Conservation (phyloP, 35 echinoderm and acorn worm species). For the Apostichopus californicus region DNA sequence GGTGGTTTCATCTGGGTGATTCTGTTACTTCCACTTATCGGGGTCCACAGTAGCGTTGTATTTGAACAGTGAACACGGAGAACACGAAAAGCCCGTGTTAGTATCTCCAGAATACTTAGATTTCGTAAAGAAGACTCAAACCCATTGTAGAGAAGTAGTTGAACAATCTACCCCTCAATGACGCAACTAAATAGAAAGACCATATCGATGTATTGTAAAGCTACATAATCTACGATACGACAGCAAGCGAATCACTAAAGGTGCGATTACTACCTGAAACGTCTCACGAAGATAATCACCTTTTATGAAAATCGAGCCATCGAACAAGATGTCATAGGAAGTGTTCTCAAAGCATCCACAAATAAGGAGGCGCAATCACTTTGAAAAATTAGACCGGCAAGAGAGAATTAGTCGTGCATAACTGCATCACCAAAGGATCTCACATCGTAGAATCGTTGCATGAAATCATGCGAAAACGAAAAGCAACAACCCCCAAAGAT, state of each 20-base stretch:
- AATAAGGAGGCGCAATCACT: too few relatives aligned
- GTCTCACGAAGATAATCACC: too few relatives aligned
- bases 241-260: too few relatives aligned
- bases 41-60: not conserved
- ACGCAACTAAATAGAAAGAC: not conserved
- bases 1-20: not conserved
- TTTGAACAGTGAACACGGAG: not conserved
- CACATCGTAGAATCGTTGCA: not conserved
- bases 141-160: not conserved
- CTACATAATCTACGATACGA: too few relatives aligned
- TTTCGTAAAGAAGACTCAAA: too few relatives aligned
- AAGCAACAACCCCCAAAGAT: not conserved
- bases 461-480: conserved; percentile 18
- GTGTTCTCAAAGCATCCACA: too few relatives aligned
- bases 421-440: not conserved
- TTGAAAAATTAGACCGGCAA: not conserved
- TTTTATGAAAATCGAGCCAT: too few relatives aligned
- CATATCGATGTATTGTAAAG: too few relatives aligned
- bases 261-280: too few relatives aligned
- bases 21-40: not conserved
- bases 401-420: not conserved
- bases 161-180: not conserved
- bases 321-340: too few relatives aligned
- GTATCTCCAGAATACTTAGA: not conserved
- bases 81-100: not conserved